Percentiles rank a stretch among this genome's conserved stretches.
phyloP scores from a whole-genome alignment of 53 echinoderm and acorn worm species.

The Echinometra lucunter region DNA sequence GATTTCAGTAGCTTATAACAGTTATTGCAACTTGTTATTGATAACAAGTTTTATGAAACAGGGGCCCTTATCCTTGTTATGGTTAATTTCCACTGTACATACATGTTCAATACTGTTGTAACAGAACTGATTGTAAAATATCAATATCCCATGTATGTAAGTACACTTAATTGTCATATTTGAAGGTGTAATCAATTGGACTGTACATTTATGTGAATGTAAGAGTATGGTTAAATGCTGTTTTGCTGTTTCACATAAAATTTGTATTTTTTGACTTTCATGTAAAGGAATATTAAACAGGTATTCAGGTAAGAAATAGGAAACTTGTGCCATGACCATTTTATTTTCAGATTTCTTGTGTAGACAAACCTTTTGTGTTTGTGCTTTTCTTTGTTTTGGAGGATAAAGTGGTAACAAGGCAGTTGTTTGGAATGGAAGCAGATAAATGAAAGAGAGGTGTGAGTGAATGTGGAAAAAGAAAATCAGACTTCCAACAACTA shows the following conservation, averaged over 20 bases:
- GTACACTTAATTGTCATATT: not conserved
- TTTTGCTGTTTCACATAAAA: slow-evolving; percentile 1
- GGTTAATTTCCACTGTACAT: too few relatives aligned
- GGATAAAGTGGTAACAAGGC: not conserved
- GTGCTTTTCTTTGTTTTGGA: not conserved
- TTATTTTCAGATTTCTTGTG: not conserved
- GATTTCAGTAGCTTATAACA: too few relatives aligned
- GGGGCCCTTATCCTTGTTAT: too few relatives aligned
- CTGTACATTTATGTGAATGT: slow-evolving; percentile 44
- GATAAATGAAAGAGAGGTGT: not conserved
- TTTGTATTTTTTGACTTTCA: slow-evolving; percentile 4
- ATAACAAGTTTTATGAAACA: too few relatives aligned
- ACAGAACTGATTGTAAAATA: too few relatives aligned
- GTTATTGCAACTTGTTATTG: too few relatives aligned
- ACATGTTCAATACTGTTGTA: too few relatives aligned
- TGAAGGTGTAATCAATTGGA: not conserved
- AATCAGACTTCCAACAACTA: too few relatives aligned
- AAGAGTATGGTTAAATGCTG: not conserved
- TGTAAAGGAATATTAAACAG: slow-evolving; percentile 22
- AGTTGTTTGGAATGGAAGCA: not conserved
- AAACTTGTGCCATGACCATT: not conserved
- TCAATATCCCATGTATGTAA: not conserved
- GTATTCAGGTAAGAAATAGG: slow-evolving; percentile 32
- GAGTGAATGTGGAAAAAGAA: not conserved
- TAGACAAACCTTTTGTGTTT: not conserved